Percentiles rank a stretch among this genome's conserved stretches.
phyloP scores from a whole-genome alignment of 2,797 vertebrate species.

The Todus mexicanus region DNA sequence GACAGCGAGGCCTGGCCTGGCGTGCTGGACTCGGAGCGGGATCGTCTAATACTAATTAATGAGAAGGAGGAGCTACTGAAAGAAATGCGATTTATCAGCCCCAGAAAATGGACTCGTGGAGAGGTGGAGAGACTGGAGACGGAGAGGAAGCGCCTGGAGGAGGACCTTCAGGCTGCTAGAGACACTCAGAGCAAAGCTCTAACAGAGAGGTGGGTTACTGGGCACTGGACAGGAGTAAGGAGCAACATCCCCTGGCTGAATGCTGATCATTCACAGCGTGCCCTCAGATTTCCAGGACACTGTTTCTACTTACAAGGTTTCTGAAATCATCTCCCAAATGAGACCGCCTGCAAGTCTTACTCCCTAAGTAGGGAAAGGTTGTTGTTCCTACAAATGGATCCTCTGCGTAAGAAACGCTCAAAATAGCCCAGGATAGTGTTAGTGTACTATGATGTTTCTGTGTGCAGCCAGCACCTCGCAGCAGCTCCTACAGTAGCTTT shows the following conservation, averaged over 20 bases:
- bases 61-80: constrained; percentile 98
- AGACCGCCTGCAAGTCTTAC: neutral
- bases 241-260: neutral
- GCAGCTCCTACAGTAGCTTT: constrained; percentile 2
- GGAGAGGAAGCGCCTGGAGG: constrained; percentile 88
- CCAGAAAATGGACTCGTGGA: constrained; percentile 83
- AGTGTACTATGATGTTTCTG: neutral
- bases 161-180: constrained; percentile 90
- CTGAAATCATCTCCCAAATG: neutral
- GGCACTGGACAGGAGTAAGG: neutral
- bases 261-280: neutral
- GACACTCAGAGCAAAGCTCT: constrained; percentile 97
- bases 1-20: constrained; percentile 97
- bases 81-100: constrained; percentile 90
- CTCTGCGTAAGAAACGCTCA: neutral
- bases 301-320: neutral
- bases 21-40: constrained; percentile 91
- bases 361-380: neutral
- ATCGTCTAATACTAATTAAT: constrained; percentile 93
- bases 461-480: neutral
- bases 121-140: constrained; percentile 88
- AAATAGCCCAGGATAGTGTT: neutral
- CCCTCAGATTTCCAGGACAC: neutral
- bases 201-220: constrained; percentile 84
- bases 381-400: neutral